A percentile compares a stretch with the other conserved stretches of the same genome.
These are phyloP conservation scores for Polydrusus pterygomalis DNA, from an alignment of 2,888 invertebrate species.

Conservation along the genomic window DNA sequence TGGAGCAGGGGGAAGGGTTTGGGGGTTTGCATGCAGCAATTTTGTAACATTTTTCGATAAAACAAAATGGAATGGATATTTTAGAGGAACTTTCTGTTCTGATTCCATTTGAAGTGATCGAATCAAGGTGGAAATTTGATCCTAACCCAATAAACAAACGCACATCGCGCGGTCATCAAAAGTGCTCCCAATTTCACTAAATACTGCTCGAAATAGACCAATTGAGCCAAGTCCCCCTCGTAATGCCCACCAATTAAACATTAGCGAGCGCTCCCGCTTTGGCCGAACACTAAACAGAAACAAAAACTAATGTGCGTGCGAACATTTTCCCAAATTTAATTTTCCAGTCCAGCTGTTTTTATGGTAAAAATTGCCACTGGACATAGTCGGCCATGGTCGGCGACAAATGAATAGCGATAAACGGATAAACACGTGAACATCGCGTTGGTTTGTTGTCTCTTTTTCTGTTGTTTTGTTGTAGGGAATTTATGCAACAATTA, in stretches of 20 bases:
- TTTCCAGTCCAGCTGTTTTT: constrained; percentile 70
- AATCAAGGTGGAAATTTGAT: no score
- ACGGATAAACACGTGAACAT: constrained; percentile 58
- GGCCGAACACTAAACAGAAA: constrained; percentile 62
- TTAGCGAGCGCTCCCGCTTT: constrained; percentile 54
- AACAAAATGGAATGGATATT: no score
- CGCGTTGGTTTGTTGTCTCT: constrained; percentile 41
- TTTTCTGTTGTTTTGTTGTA: constrained; percentile 32
- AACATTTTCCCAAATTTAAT: constrained; percentile 71
- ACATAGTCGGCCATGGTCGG: constrained; percentile 52
- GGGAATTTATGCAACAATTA: constrained; percentile 33
- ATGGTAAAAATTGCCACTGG: constrained; percentile 69
- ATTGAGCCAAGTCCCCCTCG: constrained; percentile 41
- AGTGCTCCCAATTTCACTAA: constrained; percentile 27
- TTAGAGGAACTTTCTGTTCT: no score
- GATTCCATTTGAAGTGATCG: no score
- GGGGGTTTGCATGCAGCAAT: no score
- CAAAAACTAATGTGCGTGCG: constrained; percentile 71
- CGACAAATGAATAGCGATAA: constrained; percentile 63
- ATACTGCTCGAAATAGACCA: constrained; percentile 28
- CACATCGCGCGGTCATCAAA: constrained; percentile 18
- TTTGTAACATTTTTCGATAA: no score
- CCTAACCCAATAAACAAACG: not conserved
- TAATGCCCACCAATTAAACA: constrained; percentile 56
- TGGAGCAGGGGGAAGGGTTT: no score